These are phyloP conservation scores for Scaeva pyrastri DNA, from an alignment of 2,888 invertebrate species.

Conservation along the genomic window DNA sequence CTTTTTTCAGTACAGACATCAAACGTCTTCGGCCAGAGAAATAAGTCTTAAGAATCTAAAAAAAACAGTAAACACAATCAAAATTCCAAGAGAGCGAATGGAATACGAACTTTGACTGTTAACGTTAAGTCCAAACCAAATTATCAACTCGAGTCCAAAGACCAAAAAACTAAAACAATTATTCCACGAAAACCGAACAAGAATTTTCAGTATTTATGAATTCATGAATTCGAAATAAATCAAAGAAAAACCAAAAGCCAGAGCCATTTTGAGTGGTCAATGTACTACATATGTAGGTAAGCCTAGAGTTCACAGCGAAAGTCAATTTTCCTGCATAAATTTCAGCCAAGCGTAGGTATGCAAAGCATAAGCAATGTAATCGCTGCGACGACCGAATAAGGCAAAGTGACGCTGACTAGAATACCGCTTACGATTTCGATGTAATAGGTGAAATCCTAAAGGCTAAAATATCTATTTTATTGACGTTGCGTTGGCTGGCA, in stretches of 20 bases:
- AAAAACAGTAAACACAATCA: neutral
- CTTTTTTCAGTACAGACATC: neutral
- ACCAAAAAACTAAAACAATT: constrained; percentile 29
- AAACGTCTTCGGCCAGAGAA: neutral
- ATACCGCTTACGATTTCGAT: constrained; percentile 38
- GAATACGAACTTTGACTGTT: constrained; percentile 13
- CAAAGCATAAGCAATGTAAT: constrained; percentile 44
- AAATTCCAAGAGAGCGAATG: constrained; percentile 2
- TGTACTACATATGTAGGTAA: constrained; percentile 7
- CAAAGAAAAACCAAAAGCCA: constrained; percentile 8
- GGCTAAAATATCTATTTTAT: neutral
- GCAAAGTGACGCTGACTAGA: constrained; percentile 32
- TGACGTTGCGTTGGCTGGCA: neutral
- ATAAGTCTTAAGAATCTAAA: neutral
- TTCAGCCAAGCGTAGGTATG: constrained; percentile 29
- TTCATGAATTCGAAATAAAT: constrained; percentile 18
- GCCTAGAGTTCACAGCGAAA: constrained; percentile 39
- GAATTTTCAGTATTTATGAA: constrained; percentile 43
- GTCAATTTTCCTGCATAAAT: constrained; percentile 50
- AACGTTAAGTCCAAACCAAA: neutral
- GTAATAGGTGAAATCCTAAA: constrained; percentile 30
- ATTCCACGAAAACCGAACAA: constrained; percentile 33
- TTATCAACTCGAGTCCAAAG: constrained; percentile 38
- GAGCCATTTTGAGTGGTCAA: constrained; percentile 47
- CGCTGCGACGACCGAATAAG: no score